Base-by-base conservation (phyloP, 1,140 invertebrate genomes). In the Apis dorsata region DNA sequence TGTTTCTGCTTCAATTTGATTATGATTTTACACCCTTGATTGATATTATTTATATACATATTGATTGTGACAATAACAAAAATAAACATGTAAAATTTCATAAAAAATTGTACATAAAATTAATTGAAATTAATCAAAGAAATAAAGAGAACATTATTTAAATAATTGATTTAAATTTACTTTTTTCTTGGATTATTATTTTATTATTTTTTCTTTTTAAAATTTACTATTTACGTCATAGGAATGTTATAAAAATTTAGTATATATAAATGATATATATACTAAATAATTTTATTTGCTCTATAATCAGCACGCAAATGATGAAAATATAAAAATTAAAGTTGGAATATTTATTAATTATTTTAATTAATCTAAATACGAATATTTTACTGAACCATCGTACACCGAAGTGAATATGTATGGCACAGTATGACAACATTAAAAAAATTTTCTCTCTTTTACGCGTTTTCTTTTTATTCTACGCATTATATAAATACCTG, bases 351-450 rank as follows among this genome's bases (percentile, higher is more conserved):
- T 63, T n/a, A n/a, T 5, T 44, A 44, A 44, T 44, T 44, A 44
- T 44, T 8, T 44, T 44, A 7, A 44, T 44, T 63, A 21, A 66
- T 1, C 1, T 21, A 53, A 2, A 34, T 81, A 84, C 81, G 69
- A 63, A 83, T 49, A 34, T 74, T 68, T 76, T 74, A 84, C 49
- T 69, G 81, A 81, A 70, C 74, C 73, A 81, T 85, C 71, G 75
- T 76, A 66, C 63, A 71, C 59, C 78, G 53, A 72, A 51, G 66
- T 51, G 66, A 55, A 76, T 21, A 66, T 79, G 74, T 87, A 89
- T 84, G 83, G 78, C 86, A 89, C 88, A 87, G 81, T 17, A 70
- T 57, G 63, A 84, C 57, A 85, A 57, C 68, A 57, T 79, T 57
- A 57, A 72, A 62, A 51, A 0, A 53, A 71, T 7, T 7, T 17